These are phyloP conservation scores for Tetraodon nigroviridis DNA, from an alignment of 2,113 vertebrate genomes.

Conservation along the genomic window DNA sequence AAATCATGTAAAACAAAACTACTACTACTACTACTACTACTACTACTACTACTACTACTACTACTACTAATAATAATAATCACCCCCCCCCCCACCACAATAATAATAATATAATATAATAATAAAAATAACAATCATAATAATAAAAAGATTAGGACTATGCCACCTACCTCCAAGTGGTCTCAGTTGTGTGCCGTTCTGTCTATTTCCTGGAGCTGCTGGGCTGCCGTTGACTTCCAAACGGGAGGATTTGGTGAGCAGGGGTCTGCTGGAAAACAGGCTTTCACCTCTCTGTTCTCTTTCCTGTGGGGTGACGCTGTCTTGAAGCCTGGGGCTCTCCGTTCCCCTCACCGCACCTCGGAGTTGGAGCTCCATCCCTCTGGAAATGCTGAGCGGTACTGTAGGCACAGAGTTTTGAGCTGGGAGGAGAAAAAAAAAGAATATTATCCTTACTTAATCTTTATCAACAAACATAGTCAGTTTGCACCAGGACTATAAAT, in stretches of 20 bases:
- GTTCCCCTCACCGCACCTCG: background rate
- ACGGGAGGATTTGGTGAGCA: conserved; percentile 80
- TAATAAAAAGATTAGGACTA: no score
- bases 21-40: no score
- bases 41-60: no score
- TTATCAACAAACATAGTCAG: no score
- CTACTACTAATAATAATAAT: no score
- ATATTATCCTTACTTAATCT: background rate
- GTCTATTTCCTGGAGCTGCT: conserved; percentile 78
- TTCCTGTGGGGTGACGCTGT: background rate
- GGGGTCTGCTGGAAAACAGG: conserved; percentile 80
- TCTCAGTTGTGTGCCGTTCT: conserved; percentile 80
- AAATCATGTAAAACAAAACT: no score
- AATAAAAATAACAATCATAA: no score
- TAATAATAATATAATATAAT: no score
- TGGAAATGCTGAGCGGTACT: background rate
- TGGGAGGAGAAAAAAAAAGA: background rate
- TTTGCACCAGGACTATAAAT: no score
- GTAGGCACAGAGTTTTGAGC: background rate
- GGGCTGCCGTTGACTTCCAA: conserved; percentile 90
- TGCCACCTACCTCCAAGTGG: conserved; percentile 80
- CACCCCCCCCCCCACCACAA: no score
- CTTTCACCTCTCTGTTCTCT: conserved; percentile 62
- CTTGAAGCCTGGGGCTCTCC: background rate
- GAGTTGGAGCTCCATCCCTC: background rate